Conservation (phyloP, 2,888 invertebrate genomes). For the Clostera curtula region DNA sequence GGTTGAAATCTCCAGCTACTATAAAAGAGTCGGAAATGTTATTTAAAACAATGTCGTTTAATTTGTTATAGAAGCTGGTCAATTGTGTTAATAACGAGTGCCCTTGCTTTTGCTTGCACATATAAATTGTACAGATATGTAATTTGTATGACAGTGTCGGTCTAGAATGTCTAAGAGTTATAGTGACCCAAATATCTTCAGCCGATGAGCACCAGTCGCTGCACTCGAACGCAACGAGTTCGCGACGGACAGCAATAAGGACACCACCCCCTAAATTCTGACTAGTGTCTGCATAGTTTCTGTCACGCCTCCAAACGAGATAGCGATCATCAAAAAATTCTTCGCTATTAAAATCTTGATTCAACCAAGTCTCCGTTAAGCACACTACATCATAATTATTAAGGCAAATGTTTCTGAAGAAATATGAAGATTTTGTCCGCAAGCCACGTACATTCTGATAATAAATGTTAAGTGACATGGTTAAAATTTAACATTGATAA, state of each 20-base stretch:
- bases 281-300: not conserved
- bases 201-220: slow-evolving; percentile 5
- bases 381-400: slow-evolving; percentile 6
- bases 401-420: slow-evolving; percentile 2
- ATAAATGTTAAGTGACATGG: too few species aligned
- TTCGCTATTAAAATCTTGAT: slow-evolving; percentile 1
- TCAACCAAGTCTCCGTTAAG: slow-evolving; percentile 8
- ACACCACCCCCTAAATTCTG: slow-evolving; percentile 7
- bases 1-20: too few species aligned
- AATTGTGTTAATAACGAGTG: slow-evolving; percentile 3
- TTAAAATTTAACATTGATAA: too few species aligned
- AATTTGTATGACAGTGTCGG: slow-evolving; percentile 1
- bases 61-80: too few species aligned
- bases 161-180: slow-evolving; percentile 1
- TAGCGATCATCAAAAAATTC: slow-evolving; percentile 8
- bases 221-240: slow-evolving; percentile 1
- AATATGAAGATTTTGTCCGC: not conserved
- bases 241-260: slow-evolving; percentile 4
- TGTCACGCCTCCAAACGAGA: slow-evolving; percentile 7
- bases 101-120: slow-evolving; percentile 3
- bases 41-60: not conserved
- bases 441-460: slow-evolving; percentile 3
- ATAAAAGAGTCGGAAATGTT: slow-evolving; percentile 4
- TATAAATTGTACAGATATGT: slow-evolving; percentile 1
- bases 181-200: slow-evolving; percentile 8